Conservation (phyloP, 2,888 invertebrate species). For the Acronicta leporina region DNA sequence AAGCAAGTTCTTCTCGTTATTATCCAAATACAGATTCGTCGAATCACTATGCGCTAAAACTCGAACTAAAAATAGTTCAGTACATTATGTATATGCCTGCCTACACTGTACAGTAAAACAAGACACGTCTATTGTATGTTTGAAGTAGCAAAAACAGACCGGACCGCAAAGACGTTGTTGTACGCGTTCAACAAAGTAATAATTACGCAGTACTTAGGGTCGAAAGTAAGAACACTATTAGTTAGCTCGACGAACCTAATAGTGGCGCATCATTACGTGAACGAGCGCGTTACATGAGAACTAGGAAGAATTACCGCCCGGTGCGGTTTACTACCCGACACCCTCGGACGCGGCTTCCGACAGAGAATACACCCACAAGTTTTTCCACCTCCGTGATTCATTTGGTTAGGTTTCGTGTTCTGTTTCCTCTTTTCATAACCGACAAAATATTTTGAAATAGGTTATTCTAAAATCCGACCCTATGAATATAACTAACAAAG, state of each 20-base stretch:
- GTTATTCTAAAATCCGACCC: not conserved
- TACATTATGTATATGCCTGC: too few relatives aligned
- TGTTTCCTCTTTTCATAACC: slow-evolving; percentile 11
- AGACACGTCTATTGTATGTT: not conserved
- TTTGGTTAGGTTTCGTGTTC: slow-evolving; percentile 26
- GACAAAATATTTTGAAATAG: slow-evolving; percentile 2
- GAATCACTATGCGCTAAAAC: too few relatives aligned
- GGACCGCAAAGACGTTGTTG: slow-evolving; percentile 21
- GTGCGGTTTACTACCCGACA: slow-evolving; percentile 57
- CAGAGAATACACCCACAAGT: slow-evolving; percentile 19
- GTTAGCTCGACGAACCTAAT: slow-evolving; percentile 53
- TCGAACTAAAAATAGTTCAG: too few relatives aligned
- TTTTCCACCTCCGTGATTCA: slow-evolving; percentile 39
- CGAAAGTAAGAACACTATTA: slow-evolving; percentile 50
- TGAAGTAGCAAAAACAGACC: slow-evolving; percentile 9
- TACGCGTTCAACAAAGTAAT: slow-evolving; percentile 32
- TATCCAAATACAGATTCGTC: too few relatives aligned
- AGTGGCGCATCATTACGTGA: slow-evolving; percentile 62
- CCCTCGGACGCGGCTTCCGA: slow-evolving; percentile 48
- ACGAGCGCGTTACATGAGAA: slow-evolving; percentile 66
- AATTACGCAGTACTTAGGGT: slow-evolving; percentile 37
- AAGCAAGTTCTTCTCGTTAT: too few relatives aligned
- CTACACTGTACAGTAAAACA: not conserved
- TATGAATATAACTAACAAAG: too few relatives aligned
- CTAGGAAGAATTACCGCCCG: slow-evolving; percentile 67